These are phyloP conservation scores for Parochlus steinenii DNA, from an alignment of 2,888 invertebrate genomes.

Conservation along the genomic window DNA sequence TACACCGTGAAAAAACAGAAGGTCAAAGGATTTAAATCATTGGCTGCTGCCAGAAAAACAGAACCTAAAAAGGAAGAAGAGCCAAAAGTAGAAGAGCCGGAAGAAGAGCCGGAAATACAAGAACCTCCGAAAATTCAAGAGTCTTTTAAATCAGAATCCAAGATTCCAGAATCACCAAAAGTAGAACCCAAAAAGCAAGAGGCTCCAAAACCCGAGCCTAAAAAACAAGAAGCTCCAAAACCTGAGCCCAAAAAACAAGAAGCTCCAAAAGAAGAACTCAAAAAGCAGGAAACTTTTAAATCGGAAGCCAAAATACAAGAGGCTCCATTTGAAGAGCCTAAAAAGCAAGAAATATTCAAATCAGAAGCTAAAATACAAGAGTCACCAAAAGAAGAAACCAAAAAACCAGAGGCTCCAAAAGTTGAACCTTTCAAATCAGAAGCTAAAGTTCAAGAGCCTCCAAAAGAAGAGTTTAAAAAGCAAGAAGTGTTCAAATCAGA, in stretches of 20 bases:
- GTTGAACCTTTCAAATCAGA: background rate
- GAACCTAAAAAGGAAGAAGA: slow-evolving; percentile 12
- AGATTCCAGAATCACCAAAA: slow-evolving; percentile 44
- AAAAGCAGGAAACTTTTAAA: background rate
- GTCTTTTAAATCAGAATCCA: slow-evolving; percentile 57
- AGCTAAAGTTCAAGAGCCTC: background rate
- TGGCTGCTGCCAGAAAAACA: too few species aligned
- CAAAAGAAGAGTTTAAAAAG: background rate
- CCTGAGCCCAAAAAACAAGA: slow-evolving; percentile 20
- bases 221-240: slow-evolving; percentile 15
- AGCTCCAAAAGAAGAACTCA: background rate
- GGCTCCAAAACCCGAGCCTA: slow-evolving; percentile 13
- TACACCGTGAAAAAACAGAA: too few species aligned
- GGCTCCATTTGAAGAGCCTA: slow-evolving; percentile 1
- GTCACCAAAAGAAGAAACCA: slow-evolving; percentile 7
- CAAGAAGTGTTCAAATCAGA: slow-evolving; percentile 14
- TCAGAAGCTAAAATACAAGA: background rate
- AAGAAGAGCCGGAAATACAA: slow-evolving; percentile 35
- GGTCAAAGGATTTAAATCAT: too few species aligned
- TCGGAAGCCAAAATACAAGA: background rate
- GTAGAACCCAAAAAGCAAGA: slow-evolving; percentile 28
- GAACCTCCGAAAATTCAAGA: slow-evolving; percentile 48
- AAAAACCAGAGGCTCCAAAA: slow-evolving; percentile 6
- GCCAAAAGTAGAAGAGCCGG: slow-evolving; percentile 21
- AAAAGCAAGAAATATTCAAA: background rate